These are phyloP conservation scores for Exephanes ischioxanthus DNA, from an alignment of 2,888 invertebrate species.

Conservation along the genomic window DNA sequence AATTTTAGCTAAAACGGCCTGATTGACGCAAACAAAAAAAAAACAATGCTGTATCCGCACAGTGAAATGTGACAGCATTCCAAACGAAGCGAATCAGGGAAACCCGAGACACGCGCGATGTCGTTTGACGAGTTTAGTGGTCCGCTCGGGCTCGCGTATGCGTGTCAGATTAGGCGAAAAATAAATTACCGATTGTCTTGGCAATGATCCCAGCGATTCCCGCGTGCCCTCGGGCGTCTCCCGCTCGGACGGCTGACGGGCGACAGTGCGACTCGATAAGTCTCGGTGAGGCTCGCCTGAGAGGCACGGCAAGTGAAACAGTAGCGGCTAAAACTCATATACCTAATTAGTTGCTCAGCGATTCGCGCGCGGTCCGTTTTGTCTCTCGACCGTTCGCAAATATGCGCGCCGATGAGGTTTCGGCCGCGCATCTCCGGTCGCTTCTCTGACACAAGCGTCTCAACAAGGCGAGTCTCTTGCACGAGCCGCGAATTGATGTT, in stretches of 20 bases:
- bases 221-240: conserved; percentile 38
- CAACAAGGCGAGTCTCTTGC: conserved; percentile 12
- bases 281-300: conserved; percentile 28
- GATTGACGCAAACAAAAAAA: background rate
- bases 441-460: background rate
- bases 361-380: background rate
- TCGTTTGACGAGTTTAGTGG: conserved; percentile 58
- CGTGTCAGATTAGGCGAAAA: conserved; percentile 73
- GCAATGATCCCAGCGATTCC: conserved; percentile 74
- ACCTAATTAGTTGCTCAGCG: background rate
- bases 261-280: conserved; percentile 51
- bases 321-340: conserved; percentile 41
- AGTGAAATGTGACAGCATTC: conserved; percentile 15
- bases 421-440: background rate
- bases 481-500: conserved; percentile 54
- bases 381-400: background rate
- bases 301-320: conserved; percentile 39
- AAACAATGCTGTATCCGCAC: background rate
- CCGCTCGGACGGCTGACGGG: conserved; percentile 37
- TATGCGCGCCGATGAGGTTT: background rate
- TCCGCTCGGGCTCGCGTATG: conserved; percentile 52
- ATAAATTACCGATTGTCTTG: conserved; percentile 79
- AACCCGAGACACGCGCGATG: conserved; percentile 50
- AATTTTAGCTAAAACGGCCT: background rate
- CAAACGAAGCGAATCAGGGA: conserved; percentile 34